These are phyloP conservation scores for Tupaia tana DNA, from an alignment of 2,113 vertebrate genomes.

Conservation along the genomic window DNA sequence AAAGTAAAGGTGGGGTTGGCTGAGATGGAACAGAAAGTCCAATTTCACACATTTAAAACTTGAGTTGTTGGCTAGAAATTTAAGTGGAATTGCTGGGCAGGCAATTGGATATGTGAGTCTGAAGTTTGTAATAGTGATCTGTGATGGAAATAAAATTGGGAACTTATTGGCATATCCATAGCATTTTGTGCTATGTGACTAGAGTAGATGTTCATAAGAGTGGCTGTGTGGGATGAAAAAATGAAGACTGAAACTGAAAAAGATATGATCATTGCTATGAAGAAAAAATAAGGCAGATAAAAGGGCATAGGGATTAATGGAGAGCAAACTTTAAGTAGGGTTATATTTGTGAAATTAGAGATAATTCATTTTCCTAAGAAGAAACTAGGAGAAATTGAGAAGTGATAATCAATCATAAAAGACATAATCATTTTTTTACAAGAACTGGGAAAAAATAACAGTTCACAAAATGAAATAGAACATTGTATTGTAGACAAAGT, in stretches of 20 bases:
- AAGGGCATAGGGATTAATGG: neutral
- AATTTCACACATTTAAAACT: slow-evolving; percentile 20
- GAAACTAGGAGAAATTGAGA: neutral
- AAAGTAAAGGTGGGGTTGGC: neutral
- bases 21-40: neutral
- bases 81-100: slow-evolving; percentile 15
- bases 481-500: neutral
- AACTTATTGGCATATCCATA: slow-evolving; percentile 6
- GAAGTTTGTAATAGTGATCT: neutral
- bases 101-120: neutral
- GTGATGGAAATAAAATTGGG: slow-evolving; percentile 33
- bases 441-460: neutral
- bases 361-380: slow-evolving; percentile 2
- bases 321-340: neutral
- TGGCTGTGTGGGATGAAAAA: neutral
- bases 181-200: neutral
- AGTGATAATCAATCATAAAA: neutral
- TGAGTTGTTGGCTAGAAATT: slow-evolving; percentile 45
- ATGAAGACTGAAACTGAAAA: neutral
- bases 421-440: neutral
- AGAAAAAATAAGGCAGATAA: neutral
- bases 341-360: neutral
- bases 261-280: neutral
- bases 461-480: neutral
- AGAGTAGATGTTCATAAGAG: neutral